phyloP scores from a whole-genome alignment of 1,140 invertebrate genomes.

The Nymphalis io region DNA sequence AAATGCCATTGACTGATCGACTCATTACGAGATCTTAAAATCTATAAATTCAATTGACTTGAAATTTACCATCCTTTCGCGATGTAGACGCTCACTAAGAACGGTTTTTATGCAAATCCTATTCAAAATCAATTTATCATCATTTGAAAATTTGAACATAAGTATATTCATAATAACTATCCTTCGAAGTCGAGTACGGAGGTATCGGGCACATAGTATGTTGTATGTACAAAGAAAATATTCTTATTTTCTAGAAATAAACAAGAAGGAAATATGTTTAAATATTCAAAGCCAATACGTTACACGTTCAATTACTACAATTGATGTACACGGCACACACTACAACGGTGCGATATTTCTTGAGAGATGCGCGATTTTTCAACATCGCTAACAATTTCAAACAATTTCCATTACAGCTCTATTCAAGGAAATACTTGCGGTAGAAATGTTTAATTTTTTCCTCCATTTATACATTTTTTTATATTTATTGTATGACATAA shows the following conservation, averaged over 20 bases:
- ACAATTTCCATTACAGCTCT: constrained; percentile 3
- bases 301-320: constrained; percentile 8
- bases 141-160: too few relatives aligned
- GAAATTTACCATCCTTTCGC: too few relatives aligned
- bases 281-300: constrained; percentile 6
- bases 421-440: constrained; percentile 8
- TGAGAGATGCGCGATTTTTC: constrained; percentile 8
- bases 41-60: too few relatives aligned
- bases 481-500: neutral
- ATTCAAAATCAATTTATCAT: too few relatives aligned
- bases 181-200: too few relatives aligned
- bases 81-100: too few relatives aligned
- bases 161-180: too few relatives aligned
- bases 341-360: neutral
- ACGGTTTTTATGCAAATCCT: too few relatives aligned
- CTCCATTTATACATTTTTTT: neutral
- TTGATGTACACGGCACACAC: neutral
- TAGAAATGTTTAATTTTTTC: neutral
- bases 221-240: too few relatives aligned
- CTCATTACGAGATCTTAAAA: too few relatives aligned
- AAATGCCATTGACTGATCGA: too few relatives aligned
- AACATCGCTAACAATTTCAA: constrained; percentile 1
- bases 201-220: too few relatives aligned
- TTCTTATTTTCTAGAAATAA: neutral
- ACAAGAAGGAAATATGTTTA: neutral